Evolutionary conservation across 2,113 vertebrate species (phyloP).

Genomic region (Delphinus delphis): DNA sequence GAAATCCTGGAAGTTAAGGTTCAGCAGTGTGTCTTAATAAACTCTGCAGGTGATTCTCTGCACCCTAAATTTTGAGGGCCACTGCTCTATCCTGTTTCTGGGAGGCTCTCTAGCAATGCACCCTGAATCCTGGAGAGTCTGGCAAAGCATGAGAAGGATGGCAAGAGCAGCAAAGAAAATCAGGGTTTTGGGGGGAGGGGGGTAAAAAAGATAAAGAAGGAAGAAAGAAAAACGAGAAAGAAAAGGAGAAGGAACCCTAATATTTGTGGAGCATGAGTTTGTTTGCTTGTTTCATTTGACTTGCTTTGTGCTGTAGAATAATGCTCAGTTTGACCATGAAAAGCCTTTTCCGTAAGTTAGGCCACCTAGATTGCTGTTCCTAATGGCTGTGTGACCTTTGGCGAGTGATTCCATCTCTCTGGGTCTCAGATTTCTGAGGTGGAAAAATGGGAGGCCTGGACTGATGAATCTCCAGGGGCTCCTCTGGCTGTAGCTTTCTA

Average conservation of each 20-base stretch:
- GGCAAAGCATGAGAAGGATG: background rate
- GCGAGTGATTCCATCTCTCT: background rate
- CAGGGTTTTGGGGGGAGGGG: rapidly evolving
- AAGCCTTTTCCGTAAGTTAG: background rate
- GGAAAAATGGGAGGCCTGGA: background rate
- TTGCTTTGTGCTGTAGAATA: background rate
- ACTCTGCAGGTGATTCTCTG: background rate
- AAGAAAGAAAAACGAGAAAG: background rate
- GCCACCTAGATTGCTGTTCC: background rate
- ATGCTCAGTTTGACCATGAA: background rate
- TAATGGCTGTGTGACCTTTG: background rate
- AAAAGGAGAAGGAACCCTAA: background rate
- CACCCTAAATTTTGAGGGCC: background rate
- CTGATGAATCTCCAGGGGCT: background rate
- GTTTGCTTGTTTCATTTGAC: background rate
- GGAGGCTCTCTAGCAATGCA: background rate
- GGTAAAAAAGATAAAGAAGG: background rate
- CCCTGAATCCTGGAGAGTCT: background rate
- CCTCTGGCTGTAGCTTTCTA: background rate
- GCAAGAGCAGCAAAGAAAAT: background rate
- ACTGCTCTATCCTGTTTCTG: background rate
- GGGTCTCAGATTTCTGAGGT: background rate
- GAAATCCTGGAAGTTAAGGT: background rate
- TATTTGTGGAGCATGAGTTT: background rate
- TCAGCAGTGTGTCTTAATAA: background rate